These are phyloP conservation scores for Phasianus colchicus DNA, from an alignment of 2,113 vertebrate genomes.

Conservation along the genomic window DNA sequence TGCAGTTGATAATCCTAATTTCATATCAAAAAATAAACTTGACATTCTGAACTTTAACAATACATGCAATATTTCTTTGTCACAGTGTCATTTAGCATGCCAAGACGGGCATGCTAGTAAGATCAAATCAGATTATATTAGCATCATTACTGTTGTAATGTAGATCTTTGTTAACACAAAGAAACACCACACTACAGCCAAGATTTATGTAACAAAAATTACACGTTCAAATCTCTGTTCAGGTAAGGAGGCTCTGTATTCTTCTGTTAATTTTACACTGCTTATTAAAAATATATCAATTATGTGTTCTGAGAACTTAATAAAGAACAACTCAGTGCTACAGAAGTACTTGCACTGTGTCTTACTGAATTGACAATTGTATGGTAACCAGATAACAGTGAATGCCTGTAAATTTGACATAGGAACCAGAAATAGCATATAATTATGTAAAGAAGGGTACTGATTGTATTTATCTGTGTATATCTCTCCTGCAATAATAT, in stretches of 20 bases:
- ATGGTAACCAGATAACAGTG: not conserved
- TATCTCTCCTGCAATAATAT: not conserved
- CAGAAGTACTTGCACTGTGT: not conserved
- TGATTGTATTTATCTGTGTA: not conserved
- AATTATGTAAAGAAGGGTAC: not conserved
- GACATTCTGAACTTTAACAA: not conserved
- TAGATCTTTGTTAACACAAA: conserved; percentile 28
- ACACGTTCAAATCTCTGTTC: not conserved
- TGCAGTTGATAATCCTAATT: not conserved
- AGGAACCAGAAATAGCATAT: not conserved
- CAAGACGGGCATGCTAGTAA: not conserved
- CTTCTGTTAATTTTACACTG: not conserved
- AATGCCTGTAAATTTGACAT: not conserved
- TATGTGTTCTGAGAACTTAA: not conserved
- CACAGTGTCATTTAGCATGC: conserved; percentile 9
- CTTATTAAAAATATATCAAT: not conserved
- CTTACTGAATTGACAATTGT: not conserved
- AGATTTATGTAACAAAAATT: conserved; percentile 23
- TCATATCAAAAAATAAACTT: not conserved
- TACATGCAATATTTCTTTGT: not conserved
- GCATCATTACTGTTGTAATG: conserved; percentile 38
- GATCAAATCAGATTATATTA: conserved; percentile 14
- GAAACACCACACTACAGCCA: not conserved
- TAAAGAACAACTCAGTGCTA: not conserved
- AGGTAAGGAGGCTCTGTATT: not conserved